Percentiles rank a stretch among this genome's conserved stretches.
Conservation (phyloP, 2,113 vertebrate genomes). For the Otocyon megalotis region DNA sequence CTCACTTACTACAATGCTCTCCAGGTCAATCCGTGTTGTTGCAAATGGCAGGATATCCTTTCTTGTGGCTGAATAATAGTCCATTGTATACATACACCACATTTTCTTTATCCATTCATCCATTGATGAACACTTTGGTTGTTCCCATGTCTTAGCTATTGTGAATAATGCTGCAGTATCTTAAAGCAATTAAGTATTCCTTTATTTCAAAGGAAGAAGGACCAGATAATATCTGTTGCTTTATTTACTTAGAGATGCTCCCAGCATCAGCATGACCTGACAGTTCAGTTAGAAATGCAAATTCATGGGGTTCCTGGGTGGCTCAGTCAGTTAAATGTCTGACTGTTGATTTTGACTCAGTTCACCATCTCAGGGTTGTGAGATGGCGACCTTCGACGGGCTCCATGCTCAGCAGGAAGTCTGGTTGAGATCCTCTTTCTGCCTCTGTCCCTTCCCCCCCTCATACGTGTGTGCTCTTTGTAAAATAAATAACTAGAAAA, state of each 20-base stretch:
- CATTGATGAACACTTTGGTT: neutral
- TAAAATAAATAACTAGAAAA: neutral
- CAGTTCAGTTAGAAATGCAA: neutral
- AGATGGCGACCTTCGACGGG: too few relatives aligned
- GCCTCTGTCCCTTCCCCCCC: neutral
- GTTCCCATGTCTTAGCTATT: neutral
- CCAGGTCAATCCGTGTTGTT: neutral
- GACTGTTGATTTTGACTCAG: too few relatives aligned
- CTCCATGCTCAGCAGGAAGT: too few relatives aligned
- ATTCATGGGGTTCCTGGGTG: neutral
- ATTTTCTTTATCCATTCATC: neutral
- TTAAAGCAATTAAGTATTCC: neutral
- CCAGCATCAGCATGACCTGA: neutral
- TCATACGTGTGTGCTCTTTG: rapidly evolving
- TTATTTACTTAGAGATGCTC: neutral
- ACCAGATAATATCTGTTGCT: neutral
- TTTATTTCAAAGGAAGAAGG: neutral
- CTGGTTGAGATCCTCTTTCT: neutral
- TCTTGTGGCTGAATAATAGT: neutral
- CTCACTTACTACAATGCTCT: neutral
- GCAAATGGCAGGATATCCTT: neutral
- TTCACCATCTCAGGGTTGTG: too few relatives aligned
- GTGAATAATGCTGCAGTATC: neutral
- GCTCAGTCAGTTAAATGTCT: neutral
- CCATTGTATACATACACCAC: neutral